These are phyloP conservation scores for Malurus melanocephalus DNA, from an alignment of 2,113 vertebrate species.

Conservation along the genomic window DNA sequence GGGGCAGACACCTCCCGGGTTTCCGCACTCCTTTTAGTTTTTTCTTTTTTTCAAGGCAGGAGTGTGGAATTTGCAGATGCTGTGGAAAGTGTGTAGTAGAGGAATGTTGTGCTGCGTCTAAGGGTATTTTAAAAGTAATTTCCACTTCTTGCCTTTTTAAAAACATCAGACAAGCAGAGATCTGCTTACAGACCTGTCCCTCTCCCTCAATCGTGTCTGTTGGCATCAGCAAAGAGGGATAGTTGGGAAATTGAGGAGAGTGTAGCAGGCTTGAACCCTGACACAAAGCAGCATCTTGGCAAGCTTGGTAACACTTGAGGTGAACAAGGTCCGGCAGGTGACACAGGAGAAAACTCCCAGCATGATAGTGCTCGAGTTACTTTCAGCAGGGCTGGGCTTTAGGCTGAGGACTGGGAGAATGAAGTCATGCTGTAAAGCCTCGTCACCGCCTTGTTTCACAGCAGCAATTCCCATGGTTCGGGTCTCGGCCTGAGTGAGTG, in stretches of 20 bases:
- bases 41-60: neutral
- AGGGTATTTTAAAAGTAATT: neutral
- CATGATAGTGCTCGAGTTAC: neutral
- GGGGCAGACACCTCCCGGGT: accelerated
- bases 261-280: neutral
- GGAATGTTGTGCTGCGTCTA: neutral
- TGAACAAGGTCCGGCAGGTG: neutral
- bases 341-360: neutral
- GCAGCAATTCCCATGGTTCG: neutral
- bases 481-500: neutral
- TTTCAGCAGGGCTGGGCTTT: neutral
- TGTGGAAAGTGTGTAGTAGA: neutral
- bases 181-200: neutral
- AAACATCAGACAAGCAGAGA: neutral
- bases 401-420: neutral
- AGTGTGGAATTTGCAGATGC: neutral
- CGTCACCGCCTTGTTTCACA: neutral
- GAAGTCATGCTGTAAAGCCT: neutral
- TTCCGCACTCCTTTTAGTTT: neutral
- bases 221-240: neutral
- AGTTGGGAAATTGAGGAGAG: neutral
- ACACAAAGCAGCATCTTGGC: neutral
- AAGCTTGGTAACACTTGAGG: neutral
- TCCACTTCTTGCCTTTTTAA: neutral
- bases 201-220: neutral